Evolutionary conservation across 2,113 vertebrate genomes (phyloP).

Genomic region (Oostethus manadensis): DNA sequence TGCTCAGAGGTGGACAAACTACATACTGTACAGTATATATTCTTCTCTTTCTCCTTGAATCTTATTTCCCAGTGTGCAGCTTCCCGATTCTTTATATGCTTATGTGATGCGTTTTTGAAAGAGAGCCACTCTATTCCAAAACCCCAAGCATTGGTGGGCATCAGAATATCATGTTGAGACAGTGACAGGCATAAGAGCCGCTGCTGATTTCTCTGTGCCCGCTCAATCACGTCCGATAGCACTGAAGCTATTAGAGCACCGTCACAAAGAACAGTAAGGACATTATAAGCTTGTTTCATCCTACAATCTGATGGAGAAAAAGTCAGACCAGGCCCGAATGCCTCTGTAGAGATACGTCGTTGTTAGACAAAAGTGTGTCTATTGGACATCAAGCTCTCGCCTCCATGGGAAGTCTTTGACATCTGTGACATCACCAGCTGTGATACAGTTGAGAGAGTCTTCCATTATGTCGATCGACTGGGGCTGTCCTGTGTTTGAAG

Average conservation of each 20-base stretch:
- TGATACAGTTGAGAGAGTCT: constrained; percentile 25
- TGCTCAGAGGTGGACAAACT: constrained; percentile 6
- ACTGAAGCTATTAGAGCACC: constrained; percentile 43
- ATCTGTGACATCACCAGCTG: constrained; percentile 52
- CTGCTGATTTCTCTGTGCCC: constrained; percentile 29
- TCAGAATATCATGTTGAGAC: constrained; percentile 54
- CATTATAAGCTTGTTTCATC: constrained; percentile 42
- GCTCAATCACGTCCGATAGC: constrained; percentile 41
- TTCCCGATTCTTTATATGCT: constrained; percentile 1
- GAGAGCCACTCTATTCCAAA: constrained; percentile 28
- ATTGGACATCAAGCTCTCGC: constrained; percentile 14
- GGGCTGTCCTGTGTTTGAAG: constrained; percentile 37
- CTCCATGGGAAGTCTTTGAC: constrained; percentile 51
- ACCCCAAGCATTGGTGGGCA: constrained; percentile 27
- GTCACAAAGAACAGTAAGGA: constrained; percentile 38
- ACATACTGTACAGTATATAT: too few relatives aligned
- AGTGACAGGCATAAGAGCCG: constrained; percentile 37
- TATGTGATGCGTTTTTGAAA: constrained; percentile 31
- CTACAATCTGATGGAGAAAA: constrained; percentile 43
- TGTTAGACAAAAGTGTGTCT: constrained; percentile 41
- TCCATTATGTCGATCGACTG: constrained; percentile 42
- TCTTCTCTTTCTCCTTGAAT: not conserved
- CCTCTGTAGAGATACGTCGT: constrained; percentile 19
- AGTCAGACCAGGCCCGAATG: constrained; percentile 33
- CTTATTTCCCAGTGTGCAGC: constrained; percentile 1